Base-by-base conservation (phyloP, 2,113 vertebrate genomes). In the Sylvietta virens region DNA sequence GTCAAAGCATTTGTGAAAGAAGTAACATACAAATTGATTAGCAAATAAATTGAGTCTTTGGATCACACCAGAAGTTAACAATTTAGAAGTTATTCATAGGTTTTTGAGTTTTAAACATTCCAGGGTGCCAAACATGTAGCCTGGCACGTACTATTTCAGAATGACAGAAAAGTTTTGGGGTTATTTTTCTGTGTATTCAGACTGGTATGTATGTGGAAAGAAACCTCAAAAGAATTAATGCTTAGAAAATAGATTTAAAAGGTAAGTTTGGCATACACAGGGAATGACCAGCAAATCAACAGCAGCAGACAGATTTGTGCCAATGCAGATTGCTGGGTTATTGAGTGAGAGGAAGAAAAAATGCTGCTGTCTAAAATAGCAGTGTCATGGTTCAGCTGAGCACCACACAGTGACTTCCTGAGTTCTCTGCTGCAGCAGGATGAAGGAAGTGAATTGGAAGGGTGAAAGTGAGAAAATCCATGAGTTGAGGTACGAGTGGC, bases 81-180 rank as follows among this genome's bases (percentile, higher is more conserved):
- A 20, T 80, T 91, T 56, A 30, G 35, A 87, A 64, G 5, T 0
- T 51, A 31, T 51, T 81, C 0, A 15, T 56, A 64, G 27, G 22
- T 67, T 78, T 83, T 80, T 42, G 31, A 37, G 19, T 77, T 90
- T 77, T 86, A 44, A 73, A 14, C 10, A n/a, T 76, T 81, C 23
- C 28, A 31, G 8, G 76, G 23, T 16, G 5, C 31, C 77, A 61
- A 33, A 72, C 50, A 65, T 27, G 6, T 70, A 74, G 18, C 8
- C 19, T 76, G 23, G 13, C 18, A 27, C 13, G 3, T 39, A 7
- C 16, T 58, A 16, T 20, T 33, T 35, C 45, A 69, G 60, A 93
- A 53, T 1, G 3, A n/a, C 12, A 62, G 65, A 37, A 37, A 44
- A 24, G 15, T 6, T 23, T 9, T 15, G 42, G 35, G 18, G 0